These are phyloP conservation scores for Ptychodera flava DNA, from an alignment of 35 echinoderm and acorn worm species.

Conservation along the genomic window DNA sequence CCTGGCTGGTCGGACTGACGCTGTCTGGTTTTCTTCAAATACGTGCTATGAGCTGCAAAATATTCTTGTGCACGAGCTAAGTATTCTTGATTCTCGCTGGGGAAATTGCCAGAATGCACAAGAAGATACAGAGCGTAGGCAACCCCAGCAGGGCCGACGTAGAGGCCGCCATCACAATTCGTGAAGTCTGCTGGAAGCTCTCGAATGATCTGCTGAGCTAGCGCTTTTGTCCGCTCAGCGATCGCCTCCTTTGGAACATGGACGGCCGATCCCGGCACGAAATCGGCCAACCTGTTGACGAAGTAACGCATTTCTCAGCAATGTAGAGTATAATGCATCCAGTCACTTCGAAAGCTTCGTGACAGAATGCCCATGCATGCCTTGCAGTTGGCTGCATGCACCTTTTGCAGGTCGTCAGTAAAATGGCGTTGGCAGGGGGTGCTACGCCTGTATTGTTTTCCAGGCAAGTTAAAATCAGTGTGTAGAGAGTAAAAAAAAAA, in stretches of 20 bases:
- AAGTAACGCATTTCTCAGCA: neutral
- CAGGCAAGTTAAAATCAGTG: no score
- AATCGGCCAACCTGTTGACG: neutral
- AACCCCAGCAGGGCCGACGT: constrained; percentile 6
- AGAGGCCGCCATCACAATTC: neutral
- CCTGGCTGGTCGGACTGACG: neutral
- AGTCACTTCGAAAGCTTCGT: constrained; percentile 8
- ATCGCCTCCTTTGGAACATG: neutral
- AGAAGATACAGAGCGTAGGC: neutral
- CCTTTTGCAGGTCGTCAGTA: no score
- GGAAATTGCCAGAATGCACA: neutral
- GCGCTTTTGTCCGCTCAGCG: neutral
- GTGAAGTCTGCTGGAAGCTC: neutral
- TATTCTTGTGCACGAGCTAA: neutral
- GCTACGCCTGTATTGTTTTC: no score
- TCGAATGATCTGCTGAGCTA: neutral
- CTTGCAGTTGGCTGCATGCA: no score
- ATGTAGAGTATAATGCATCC: neutral
- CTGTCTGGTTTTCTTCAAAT: neutral
- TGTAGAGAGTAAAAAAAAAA: no score
- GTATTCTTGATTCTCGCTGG: neutral
- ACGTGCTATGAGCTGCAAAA: neutral
- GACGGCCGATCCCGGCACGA: neutral
- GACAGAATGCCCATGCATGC: neutral
- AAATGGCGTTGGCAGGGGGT: no score